These are phyloP conservation scores for Cactoblastis cactorum DNA, from an alignment of 2,888 invertebrate species.

Conservation along the genomic window DNA sequence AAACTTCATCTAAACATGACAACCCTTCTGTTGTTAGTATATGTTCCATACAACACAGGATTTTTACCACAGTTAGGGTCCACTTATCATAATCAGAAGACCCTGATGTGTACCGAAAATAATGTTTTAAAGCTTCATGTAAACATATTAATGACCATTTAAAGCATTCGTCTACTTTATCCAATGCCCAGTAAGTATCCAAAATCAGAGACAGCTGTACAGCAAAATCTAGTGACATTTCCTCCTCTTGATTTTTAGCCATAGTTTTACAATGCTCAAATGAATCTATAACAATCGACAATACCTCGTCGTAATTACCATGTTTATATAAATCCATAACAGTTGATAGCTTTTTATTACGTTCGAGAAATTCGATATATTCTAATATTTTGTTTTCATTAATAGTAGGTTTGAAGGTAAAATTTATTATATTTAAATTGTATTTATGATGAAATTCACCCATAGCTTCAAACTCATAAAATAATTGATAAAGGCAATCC, in stretches of 20 bases:
- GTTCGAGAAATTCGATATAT: conserved; percentile 62
- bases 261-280: conserved; percentile 77
- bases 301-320: conserved; percentile 82
- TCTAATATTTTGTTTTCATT: conserved; percentile 53
- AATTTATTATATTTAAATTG: conserved; percentile 53
- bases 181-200: conserved; percentile 82
- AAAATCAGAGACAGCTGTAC: conserved; percentile 81
- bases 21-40: conserved; percentile 63
- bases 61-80: conserved; percentile 65
- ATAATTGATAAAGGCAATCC: conserved; percentile 63
- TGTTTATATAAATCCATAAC: conserved; percentile 83
- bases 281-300: conserved; percentile 83
- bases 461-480: conserved; percentile 67
- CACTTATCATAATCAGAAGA: conserved; percentile 68
- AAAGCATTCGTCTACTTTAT: conserved; percentile 82
- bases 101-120: conserved; percentile 69
- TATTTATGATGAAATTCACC: conserved; percentile 55
- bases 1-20: conserved; percentile 72
- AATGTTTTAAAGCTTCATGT: conserved; percentile 85
- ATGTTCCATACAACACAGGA: conserved; percentile 67
- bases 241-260: conserved; percentile 62
- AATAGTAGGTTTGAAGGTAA: conserved; percentile 58
- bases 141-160: conserved; percentile 88
- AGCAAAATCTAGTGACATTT: conserved; percentile 76
- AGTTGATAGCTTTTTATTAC: conserved; percentile 79